phyloP scores from a whole-genome alignment of 1,140 invertebrate genomes.

The Aphaenogaster rudis region DNA sequence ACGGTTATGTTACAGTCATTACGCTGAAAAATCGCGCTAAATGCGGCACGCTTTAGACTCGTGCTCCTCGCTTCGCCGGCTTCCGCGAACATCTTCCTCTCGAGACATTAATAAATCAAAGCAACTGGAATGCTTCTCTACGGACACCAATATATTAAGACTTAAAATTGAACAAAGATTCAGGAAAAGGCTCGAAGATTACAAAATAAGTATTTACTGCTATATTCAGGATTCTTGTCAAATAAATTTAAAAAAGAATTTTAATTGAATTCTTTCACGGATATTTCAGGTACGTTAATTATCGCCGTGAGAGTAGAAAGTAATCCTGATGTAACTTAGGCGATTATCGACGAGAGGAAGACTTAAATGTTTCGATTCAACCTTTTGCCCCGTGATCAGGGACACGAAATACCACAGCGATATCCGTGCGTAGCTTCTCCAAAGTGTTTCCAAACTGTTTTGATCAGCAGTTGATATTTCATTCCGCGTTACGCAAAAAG shows the following conservation, averaged over 20 bases:
- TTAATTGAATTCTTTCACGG: neutral
- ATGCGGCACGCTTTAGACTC: conserved; percentile 20
- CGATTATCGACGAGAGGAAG: neutral
- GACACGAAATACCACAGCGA: neutral
- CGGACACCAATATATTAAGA: neutral
- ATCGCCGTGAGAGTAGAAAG: neutral
- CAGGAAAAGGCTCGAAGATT: neutral
- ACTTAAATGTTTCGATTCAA: conserved; percentile 8
- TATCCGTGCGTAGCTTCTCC: neutral
- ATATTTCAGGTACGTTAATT: conserved; percentile 54
- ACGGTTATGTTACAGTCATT: conserved; percentile 38
- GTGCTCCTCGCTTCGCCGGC: conserved; percentile 5
- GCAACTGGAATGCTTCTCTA: neutral
- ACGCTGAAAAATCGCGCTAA: conserved; percentile 58
- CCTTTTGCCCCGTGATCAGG: neutral
- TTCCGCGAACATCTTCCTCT: conserved; percentile 23
- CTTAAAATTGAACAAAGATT: neutral
- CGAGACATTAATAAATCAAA: conserved; percentile 10
- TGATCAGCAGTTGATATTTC: neutral
- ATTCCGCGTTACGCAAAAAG: neutral
- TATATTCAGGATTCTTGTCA: neutral
- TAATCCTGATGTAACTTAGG: conserved; percentile 17
- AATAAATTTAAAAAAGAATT: neutral
- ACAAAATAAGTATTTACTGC: neutral
- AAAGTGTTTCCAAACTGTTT: neutral